These are phyloP conservation scores for Danio choprae DNA, from an alignment of 2,797 vertebrate genomes.

Conservation along the genomic window DNA sequence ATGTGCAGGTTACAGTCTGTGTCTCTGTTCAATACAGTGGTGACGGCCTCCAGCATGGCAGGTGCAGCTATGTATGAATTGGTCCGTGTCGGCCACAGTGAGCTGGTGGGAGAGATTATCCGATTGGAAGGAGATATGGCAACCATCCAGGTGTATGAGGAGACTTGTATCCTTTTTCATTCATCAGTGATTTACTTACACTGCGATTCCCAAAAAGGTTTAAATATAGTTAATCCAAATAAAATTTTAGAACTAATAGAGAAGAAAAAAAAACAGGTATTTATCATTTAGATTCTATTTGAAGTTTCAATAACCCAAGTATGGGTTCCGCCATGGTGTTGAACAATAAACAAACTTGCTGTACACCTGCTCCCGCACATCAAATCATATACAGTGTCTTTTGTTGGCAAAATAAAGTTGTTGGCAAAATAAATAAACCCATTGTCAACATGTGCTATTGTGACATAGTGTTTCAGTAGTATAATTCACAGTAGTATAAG, in stretches of 20 bases:
- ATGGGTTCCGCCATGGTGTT: not conserved
- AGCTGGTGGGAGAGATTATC: conserved; percentile 97
- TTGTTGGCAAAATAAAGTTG: not conserved
- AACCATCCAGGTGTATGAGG: conserved; percentile 97
- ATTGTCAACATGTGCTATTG: too few species aligned
- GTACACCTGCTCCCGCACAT: not conserved
- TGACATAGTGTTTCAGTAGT: too few species aligned
- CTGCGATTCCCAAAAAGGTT: not conserved
- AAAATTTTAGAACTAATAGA: not conserved
- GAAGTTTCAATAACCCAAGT: not conserved
- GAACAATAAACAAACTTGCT: not conserved
- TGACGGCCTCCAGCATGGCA: conserved; percentile 93
- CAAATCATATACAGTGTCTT: not conserved
- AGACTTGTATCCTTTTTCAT: conserved; percentile 94
- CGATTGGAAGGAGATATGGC: conserved; percentile 96
- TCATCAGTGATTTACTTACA: not conserved
- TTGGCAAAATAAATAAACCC: too few species aligned
- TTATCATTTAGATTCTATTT: not conserved
- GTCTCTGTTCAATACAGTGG: conserved; percentile 78
- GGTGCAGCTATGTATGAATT: conserved; percentile 98
- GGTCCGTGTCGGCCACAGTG: conserved; percentile 95
- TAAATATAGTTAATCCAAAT: not conserved
- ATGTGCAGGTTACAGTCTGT: conserved; percentile 1
- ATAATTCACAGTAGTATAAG: not conserved
- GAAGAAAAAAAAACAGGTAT: not conserved